Evolutionary conservation across 1,140 invertebrate species (phyloP).

Genomic region (Cotesia vestalis): DNA sequence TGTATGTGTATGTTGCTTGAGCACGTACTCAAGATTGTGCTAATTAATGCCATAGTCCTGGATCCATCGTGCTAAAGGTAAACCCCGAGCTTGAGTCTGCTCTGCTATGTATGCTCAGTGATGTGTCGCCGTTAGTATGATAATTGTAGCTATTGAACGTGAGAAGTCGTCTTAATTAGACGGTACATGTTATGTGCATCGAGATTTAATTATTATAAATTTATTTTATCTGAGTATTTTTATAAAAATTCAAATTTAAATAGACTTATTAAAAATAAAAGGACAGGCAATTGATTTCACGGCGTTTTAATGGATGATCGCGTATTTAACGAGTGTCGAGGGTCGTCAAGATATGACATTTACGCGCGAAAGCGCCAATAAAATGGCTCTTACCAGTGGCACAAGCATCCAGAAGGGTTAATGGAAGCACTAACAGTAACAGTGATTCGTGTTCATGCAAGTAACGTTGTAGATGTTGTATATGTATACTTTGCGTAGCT

Average conservation of each 20-base stretch:
- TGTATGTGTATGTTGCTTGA: constrained; percentile 24
- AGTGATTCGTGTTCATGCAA: background rate
- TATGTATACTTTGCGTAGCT: background rate
- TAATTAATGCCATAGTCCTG: constrained; percentile 51
- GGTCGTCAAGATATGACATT: constrained; percentile 42
- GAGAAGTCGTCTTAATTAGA: constrained; percentile 51
- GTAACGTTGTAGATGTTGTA: constrained; percentile 30
- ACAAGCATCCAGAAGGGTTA: constrained; percentile 59
- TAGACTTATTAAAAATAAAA: no score
- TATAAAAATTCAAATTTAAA: no score
- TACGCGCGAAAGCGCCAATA: constrained; percentile 51
- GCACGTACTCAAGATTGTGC: constrained; percentile 46
- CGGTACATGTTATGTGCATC: constrained; percentile 30
- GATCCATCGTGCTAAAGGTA: constrained; percentile 13
- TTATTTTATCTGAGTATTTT: constrained; percentile 1
- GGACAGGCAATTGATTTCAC: background rate
- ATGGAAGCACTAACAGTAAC: constrained; percentile 49
- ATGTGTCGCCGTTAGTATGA: constrained; percentile 53
- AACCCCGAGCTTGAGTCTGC: background rate
- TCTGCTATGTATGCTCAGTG: constrained; percentile 42
- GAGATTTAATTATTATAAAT: constrained; percentile 41
- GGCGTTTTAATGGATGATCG: constrained; percentile 10
- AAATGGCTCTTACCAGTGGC: constrained; percentile 52
- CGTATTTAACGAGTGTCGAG: background rate
- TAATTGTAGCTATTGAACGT: constrained; percentile 52